Conservation (phyloP, 2,113 vertebrate genomes). For the Muntiacus reevesi region DNA sequence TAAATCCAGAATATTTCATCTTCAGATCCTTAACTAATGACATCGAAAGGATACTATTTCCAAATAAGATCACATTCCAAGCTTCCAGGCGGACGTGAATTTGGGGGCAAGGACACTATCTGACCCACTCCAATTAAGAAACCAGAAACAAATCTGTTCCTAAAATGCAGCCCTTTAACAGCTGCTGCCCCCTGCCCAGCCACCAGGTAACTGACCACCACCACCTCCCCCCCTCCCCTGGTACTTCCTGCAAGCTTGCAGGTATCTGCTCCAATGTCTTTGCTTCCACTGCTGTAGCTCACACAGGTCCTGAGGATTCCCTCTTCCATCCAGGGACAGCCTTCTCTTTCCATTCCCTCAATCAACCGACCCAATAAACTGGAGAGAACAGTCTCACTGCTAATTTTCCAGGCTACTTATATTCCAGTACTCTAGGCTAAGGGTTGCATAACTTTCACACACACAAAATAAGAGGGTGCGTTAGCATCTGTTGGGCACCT, state of each 20-base stretch:
- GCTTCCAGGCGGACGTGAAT: background rate
- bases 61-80: background rate
- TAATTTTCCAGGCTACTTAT: background rate
- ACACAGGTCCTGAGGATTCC: background rate
- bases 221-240: accelerated
- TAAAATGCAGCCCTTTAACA: background rate
- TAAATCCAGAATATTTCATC: background rate
- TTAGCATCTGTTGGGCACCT: background rate
- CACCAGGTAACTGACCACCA: background rate
- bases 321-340: background rate
- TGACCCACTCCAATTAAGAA: background rate
- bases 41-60: background rate
- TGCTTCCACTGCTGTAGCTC: background rate
- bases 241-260: background rate
- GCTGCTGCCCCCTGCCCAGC: background rate
- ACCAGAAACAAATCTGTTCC: background rate
- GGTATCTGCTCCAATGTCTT: background rate
- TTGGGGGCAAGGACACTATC: background rate
- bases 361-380: background rate
- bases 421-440: background rate
- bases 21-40: background rate
- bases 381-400: background rate
- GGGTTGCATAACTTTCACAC: background rate
- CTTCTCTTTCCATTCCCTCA: background rate
- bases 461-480: background rate